These are phyloP conservation scores for Apotomis betuletana DNA, from an alignment of 2,888 invertebrate species.

Conservation along the genomic window DNA sequence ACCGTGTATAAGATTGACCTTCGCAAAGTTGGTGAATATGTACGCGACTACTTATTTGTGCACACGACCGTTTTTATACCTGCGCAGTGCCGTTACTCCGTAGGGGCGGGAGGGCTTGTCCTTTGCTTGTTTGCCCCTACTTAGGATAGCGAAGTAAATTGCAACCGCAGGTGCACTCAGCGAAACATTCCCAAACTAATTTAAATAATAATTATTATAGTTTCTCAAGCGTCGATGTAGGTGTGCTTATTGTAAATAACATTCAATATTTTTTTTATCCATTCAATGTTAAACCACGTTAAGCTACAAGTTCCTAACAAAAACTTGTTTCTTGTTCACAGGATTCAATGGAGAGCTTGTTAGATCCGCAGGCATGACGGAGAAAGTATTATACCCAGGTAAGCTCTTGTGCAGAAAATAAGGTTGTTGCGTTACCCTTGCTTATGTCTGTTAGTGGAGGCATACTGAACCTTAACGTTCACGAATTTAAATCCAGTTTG, in stretches of 20 bases:
- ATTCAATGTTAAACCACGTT: constrained; percentile 4
- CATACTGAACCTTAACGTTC: background rate
- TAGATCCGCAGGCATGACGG: constrained; percentile 89
- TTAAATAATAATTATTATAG: constrained; percentile 12
- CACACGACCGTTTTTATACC: constrained; percentile 46
- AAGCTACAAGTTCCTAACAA: constrained; percentile 25
- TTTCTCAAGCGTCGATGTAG: background rate
- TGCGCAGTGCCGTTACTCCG: constrained; percentile 52
- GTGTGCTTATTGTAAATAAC: background rate
- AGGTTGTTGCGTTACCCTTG: constrained; percentile 28
- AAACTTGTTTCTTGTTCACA: constrained; percentile 62
- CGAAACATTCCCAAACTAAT: constrained; percentile 17
- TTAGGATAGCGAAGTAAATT: constrained; percentile 48
- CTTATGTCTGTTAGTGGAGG: background rate
- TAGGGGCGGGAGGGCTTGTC: constrained; percentile 50
- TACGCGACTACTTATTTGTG: constrained; percentile 38
- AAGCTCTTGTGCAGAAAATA: constrained; percentile 75
- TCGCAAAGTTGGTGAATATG: constrained; percentile 40
- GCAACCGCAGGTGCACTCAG: constrained; percentile 41
- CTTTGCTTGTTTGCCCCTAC: constrained; percentile 45
- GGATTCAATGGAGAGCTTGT: constrained; percentile 84
- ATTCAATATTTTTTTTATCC: background rate
- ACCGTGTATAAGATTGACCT: constrained; percentile 33
- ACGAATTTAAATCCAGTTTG: background rate
- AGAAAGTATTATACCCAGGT: constrained; percentile 91